Evolutionary conservation across 23 tunicate species (phyloP).

Genomic region (Phallusia fumigata): DNA sequence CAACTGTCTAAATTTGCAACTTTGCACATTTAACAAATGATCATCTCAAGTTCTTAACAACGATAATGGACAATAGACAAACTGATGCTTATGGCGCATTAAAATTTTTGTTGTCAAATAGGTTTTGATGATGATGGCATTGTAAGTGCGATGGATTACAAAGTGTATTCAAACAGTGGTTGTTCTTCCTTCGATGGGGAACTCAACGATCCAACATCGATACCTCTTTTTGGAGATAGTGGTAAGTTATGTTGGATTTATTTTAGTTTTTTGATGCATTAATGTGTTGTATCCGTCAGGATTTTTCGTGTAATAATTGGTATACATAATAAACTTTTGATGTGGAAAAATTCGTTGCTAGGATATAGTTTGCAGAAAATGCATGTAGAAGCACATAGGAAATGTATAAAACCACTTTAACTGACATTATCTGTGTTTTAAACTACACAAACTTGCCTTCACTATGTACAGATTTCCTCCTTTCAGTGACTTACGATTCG

Average conservation of each 20-base stretch:
- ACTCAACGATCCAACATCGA: background rate
- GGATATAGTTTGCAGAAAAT: too few relatives aligned
- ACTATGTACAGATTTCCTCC: too few relatives aligned
- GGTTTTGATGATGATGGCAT: conserved; percentile 61
- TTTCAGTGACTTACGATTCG: too few relatives aligned
- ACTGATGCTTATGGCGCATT: background rate
- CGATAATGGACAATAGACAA: background rate
- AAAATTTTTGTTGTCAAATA: background rate
- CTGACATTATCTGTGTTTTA: too few relatives aligned
- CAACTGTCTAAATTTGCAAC: background rate
- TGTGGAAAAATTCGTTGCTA: too few relatives aligned
- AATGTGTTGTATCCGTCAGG: too few relatives aligned
- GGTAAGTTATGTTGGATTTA: conserved; percentile 18
- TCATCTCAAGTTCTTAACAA: too few relatives aligned
- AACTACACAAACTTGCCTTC: too few relatives aligned
- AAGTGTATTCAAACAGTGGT: conserved; percentile 53
- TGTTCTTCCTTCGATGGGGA: conserved; percentile 18
- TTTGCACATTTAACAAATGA: background rate
- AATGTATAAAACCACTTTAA: too few relatives aligned
- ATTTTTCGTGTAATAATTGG: too few relatives aligned
- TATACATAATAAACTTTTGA: too few relatives aligned
- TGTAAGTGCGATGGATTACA: conserved; percentile 28
- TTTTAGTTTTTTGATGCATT: background rate
- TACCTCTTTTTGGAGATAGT: conserved; percentile 41
- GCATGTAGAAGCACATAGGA: too few relatives aligned